Base-by-base conservation (phyloP, 2,113 vertebrate species). In the Centropristis striata region DNA sequence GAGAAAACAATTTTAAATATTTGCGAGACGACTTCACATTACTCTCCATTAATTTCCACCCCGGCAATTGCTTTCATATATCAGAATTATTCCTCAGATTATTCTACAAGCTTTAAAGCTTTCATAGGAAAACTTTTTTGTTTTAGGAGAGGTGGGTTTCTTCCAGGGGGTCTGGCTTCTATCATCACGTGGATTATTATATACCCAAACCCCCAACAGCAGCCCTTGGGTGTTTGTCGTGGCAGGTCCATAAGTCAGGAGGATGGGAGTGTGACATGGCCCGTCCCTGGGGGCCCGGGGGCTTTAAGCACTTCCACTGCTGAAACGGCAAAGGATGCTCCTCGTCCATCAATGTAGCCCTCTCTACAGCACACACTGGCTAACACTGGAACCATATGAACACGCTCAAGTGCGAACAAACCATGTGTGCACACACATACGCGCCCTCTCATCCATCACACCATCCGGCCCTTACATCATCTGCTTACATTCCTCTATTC, bases 171-270 rank as follows among this genome's bases (percentile, higher is more conserved):
- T 71, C 65, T 74, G 27, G 28, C 42, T 66, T 55, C 13, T 44
- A 39, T 77, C 39, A 51, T 84, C 55, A 60, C 47, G 14, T 86
- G 75, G 37, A 53, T 46, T 44, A 16, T 59, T 55, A 32, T 15
- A 32, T 11, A 13, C 44, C 6, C 51, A 68, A 53, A 71, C 57
- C 51, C n/a, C 64, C 61, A 74, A 49, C 64, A 47, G 51, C 51
- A 80, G 68, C 82, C 89, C 81, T 79, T 67, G 66, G 74, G 75
- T 86, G 80, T 90, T 88, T 66, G 78, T 91, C 88, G 73, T 85
- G 86, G 80, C 78, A 84, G 80, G 85, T 87, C 83, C 85, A 93
- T 93, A 91, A 92, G 86, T 94, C 94, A 94, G 70, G 10, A 37
- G 78, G 73, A 90, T 89, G 78, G 86, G 58, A 83, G 73, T 65